phyloP scores from a whole-genome alignment of 30 jellyfish, hydroid and myxozoan genomes.

The Rhopilema esculentum region DNA sequence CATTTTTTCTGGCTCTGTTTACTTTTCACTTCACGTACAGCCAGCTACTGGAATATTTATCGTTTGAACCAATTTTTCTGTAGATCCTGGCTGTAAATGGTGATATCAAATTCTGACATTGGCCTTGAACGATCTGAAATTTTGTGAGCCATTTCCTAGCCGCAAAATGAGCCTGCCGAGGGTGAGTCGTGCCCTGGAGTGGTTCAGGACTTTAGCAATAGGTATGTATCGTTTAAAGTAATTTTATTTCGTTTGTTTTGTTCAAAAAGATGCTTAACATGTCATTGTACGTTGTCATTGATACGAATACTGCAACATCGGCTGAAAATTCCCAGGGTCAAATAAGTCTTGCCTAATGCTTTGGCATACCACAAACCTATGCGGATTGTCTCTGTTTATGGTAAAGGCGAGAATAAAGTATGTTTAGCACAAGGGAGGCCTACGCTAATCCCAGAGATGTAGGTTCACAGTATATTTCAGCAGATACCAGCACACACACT shows the following conservation, averaged over 20 bases:
- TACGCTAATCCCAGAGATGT: background rate
- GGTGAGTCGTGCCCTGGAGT: background rate
- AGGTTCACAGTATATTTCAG: background rate
- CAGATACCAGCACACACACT: background rate
- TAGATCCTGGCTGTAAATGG: background rate
- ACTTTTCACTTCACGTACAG: background rate
- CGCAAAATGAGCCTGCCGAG: background rate
- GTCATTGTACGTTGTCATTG: background rate
- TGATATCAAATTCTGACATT: background rate
- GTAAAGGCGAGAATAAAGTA: background rate
- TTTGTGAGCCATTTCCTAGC: background rate
- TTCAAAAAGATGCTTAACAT: background rate
- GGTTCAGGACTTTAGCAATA: background rate
- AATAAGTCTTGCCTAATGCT: background rate
- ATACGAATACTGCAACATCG: background rate
- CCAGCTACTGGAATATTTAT: background rate
- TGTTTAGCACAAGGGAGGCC: background rate
- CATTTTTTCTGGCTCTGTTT: background rate
- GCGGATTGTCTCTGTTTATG: background rate
- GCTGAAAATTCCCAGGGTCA: background rate
- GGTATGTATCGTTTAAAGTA: background rate
- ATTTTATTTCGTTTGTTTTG: background rate
- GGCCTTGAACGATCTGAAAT: background rate
- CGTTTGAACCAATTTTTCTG: background rate
- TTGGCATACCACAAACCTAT: background rate